Conservation (phyloP, 2,113 vertebrate species). For the Corythaixoides concolor region DNA sequence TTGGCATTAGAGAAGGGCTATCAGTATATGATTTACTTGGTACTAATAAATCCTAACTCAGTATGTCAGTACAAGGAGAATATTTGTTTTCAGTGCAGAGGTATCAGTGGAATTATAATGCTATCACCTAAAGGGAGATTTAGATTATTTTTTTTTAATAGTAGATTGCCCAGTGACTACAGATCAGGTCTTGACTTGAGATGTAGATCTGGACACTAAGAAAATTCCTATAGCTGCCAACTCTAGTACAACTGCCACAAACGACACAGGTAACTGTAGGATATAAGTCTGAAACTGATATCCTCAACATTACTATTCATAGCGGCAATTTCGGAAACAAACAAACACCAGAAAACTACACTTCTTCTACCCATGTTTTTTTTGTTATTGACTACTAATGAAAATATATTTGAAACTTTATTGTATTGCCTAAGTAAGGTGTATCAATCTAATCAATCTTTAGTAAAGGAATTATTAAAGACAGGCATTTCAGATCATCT, state of each 20-base stretch:
- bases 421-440: not conserved
- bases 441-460: too few species aligned
- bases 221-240: not conserved
- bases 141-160: not conserved
- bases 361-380: not conserved
- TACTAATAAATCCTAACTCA: not conserved
- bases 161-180: not conserved
- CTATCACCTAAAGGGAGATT: too few species aligned
- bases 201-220: not conserved
- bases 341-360: not conserved
- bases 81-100: not conserved
- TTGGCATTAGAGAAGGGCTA: not conserved
- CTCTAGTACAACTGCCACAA: not conserved
- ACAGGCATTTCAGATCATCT: not conserved
- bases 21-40: not conserved
- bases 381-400: not conserved
- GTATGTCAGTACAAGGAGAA: not conserved
- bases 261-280: not conserved
- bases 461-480: not conserved
- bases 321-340: not conserved
- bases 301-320: not conserved
- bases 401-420: not conserved
- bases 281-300: not conserved
- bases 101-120: not conserved
- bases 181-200: not conserved